These are phyloP conservation scores for Cyclura pinguis DNA, from an alignment of 2,797 vertebrate species.

Conservation along the genomic window DNA sequence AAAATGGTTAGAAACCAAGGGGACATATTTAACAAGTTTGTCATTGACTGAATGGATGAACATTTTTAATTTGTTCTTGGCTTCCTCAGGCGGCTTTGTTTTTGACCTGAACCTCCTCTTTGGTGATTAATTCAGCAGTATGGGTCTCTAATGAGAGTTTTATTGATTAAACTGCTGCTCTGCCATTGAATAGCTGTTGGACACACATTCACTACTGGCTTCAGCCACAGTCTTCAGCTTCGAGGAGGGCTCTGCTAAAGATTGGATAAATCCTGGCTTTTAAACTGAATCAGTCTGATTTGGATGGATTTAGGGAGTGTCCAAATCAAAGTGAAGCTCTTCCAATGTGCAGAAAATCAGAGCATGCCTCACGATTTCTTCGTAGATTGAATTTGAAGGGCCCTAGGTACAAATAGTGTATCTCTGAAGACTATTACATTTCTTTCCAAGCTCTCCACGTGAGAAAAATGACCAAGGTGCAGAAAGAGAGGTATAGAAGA, in stretches of 20 bases:
- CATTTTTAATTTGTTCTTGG: conserved; percentile 12
- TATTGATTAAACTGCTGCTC: not conserved
- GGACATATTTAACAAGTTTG: not conserved
- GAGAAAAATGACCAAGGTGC: not conserved
- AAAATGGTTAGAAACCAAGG: not conserved
- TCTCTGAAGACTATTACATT: not conserved
- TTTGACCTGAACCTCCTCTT: not conserved
- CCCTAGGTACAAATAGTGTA: not conserved
- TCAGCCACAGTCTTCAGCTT: not conserved
- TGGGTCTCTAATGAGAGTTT: not conserved
- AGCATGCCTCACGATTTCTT: not conserved
- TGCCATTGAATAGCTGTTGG: not conserved
- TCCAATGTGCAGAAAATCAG: not conserved
- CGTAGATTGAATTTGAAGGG: not conserved
- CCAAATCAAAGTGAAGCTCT: not conserved
- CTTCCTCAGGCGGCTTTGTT: not conserved
- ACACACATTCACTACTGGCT: not conserved
- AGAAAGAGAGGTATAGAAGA: not conserved
- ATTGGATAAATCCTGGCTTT: not conserved
- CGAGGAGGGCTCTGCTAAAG: not conserved
- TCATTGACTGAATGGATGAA: not conserved
- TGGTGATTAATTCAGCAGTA: conserved; percentile 7
- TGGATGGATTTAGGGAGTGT: not conserved
- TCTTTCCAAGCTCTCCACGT: not conserved
- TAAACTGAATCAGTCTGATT: not conserved